Evolutionary conservation across 2,888 invertebrate genomes (phyloP).

Genomic region (Steinernema hermaphroditum): DNA sequence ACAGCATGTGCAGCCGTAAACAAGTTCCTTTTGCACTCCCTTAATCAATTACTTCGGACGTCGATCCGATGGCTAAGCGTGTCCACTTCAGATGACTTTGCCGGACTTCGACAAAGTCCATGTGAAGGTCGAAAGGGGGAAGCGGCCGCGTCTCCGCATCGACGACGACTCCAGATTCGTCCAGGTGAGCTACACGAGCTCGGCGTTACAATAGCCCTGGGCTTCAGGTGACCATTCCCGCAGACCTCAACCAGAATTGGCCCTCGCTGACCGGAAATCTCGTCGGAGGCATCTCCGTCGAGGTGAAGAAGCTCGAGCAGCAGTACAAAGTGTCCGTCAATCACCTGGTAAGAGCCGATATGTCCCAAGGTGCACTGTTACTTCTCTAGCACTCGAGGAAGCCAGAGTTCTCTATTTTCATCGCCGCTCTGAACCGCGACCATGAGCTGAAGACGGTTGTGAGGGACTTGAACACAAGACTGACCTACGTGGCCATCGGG

Average conservation of each 20-base stretch:
- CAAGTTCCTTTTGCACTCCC: not conserved
- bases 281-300: constrained; percentile 39
- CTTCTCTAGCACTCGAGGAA: constrained; percentile 47
- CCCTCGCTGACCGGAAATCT: constrained; percentile 45
- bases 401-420: constrained; percentile 48
- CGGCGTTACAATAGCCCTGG: not conserved
- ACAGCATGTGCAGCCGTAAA: not conserved
- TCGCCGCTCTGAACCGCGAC: constrained; percentile 43
- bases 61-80: not conserved
- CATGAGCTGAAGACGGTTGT: constrained; percentile 50
- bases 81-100: constrained; percentile 19
- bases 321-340: constrained; percentile 51
- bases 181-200: not conserved
- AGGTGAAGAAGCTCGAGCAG: constrained; percentile 48
- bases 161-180: constrained; percentile 10
- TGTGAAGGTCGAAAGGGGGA: constrained; percentile 18
- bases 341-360: constrained; percentile 38
- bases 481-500: constrained; percentile 46
- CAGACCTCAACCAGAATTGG: constrained; percentile 46
- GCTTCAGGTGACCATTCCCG: constrained; percentile 45
- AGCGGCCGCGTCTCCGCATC: not conserved
- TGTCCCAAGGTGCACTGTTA: not conserved
- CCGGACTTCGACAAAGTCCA: constrained; percentile 27
- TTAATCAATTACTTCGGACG: not conserved
- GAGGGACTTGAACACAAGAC: constrained; percentile 46